Base-by-base conservation (phyloP, 2,113 vertebrate species). In the Pterocles orientalis region DNA sequence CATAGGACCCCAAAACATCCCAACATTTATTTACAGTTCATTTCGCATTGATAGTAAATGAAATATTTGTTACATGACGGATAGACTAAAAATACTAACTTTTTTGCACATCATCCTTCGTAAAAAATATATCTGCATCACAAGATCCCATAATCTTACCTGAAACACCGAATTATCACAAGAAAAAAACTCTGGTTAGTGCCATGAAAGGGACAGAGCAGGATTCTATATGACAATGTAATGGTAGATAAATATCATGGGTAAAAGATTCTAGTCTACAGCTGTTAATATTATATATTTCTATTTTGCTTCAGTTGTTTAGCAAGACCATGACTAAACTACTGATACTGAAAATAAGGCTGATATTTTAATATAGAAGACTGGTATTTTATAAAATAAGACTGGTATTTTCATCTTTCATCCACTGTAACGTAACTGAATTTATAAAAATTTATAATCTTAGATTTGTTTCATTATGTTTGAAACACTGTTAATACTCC, bases 71-170 rank as follows among this genome's bases (percentile, higher is more conserved):
- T 56, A 34, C 7, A 2, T 26, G 33, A 0, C 50, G 16, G 21
- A 58, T 5, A 62, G 45, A 24, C 45, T 48, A 45, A 65, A 85
- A 81, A 14, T 11, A 50, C 23, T 57, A 51, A 78, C 17, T 65
- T 48, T 7, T n/a, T 60, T 43, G 54, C 54, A 39, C 0, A 0
- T 16, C 29, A 57, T 23, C 70, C 56, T 75, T 34, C 3, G 0
- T 41, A 66, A 82, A 69, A 69, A 75, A 16, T 15, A 21, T 0
- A 9, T 29, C 41, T 56, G 7, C 5, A 64, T 12, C 33, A 36
- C 43, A 47, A 77, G 48, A 85, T n/a, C 10, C 45, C 54, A 31
- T 6, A 77, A 33, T 10, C 23, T 77, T 29, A 54, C 10, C 45
- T 39, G n/a, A 68, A 78, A 91, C 28, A 24, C 5, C 23, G 10